phyloP scores from a whole-genome alignment of 2,888 invertebrate species.

The Troglohyphantes excavatus region DNA sequence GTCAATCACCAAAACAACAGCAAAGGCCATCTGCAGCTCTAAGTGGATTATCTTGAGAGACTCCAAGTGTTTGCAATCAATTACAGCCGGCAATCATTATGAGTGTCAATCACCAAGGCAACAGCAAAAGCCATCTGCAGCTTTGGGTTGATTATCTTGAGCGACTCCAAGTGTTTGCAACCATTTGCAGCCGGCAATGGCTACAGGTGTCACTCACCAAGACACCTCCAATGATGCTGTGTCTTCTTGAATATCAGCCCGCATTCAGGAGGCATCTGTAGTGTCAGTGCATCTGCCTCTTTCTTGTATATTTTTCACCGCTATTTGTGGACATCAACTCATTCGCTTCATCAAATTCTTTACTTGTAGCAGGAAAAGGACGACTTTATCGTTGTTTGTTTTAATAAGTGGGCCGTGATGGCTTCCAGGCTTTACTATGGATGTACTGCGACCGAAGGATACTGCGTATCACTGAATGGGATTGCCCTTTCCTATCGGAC shows the following conservation, averaged over 20 bases:
- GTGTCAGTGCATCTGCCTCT: neutral
- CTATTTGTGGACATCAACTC: neutral
- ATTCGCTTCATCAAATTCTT: neutral
- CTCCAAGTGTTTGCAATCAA: too few species aligned
- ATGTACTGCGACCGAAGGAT: slow-evolving; percentile 3
- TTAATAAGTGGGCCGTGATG: neutral
- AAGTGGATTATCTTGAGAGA: too few species aligned
- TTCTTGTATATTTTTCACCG: slow-evolving; percentile 35
- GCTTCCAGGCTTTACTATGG: neutral
- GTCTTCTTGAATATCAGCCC: neutral
- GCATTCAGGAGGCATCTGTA: neutral
- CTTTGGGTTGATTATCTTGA: too few species aligned
- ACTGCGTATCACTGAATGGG: neutral
- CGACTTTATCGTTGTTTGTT: neutral
- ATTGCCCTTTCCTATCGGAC: slow-evolving; percentile 5
- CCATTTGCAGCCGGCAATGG: neutral
- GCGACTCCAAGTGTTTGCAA: too few species aligned
- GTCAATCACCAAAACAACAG: too few species aligned
- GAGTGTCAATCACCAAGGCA: too few species aligned
- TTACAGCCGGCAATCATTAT: too few species aligned
- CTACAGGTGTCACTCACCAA: neutral
- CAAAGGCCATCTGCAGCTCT: neutral
- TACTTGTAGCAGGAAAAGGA: slow-evolving; percentile 1
- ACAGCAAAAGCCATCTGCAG: too few species aligned
- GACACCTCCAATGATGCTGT: neutral